A percentile compares a stretch with the other conserved stretches of the same genome.
Conservation (phyloP, 2,888 invertebrate species). For the Ochropleura plecta region DNA sequence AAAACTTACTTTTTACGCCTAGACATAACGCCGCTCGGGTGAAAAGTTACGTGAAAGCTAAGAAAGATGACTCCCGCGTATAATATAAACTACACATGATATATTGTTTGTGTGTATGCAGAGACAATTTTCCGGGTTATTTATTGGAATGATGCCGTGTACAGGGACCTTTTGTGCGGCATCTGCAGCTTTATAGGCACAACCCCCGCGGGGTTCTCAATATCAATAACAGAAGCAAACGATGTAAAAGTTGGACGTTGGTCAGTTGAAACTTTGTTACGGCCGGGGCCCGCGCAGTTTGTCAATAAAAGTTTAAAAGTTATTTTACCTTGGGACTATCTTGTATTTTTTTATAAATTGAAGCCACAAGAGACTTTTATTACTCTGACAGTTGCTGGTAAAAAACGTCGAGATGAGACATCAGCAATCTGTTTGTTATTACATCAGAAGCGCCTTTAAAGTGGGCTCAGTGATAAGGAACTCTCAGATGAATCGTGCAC, state of each 20-base stretch:
- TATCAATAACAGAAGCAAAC: conserved; percentile 85
- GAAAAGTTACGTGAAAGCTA: conserved; percentile 77
- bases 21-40: conserved; percentile 73
- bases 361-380: conserved; percentile 73
- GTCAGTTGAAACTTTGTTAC: conserved; percentile 84
- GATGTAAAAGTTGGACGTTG: conserved; percentile 80
- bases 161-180: conserved; percentile 76
- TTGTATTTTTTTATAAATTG: conserved; percentile 81
- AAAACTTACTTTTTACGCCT: conserved; percentile 78
- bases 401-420: conserved; percentile 56
- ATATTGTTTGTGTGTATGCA: conserved; percentile 77
- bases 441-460: conserved; percentile 24
- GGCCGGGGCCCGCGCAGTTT: conserved; percentile 76
- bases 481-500: conserved; percentile 51
- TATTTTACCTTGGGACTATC: conserved; percentile 82
- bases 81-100: conserved; percentile 81
- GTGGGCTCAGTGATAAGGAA: conserved; percentile 48
- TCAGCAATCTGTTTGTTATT: conserved; percentile 63
- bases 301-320: conserved; percentile 86
- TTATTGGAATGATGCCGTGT: conserved; percentile 79
- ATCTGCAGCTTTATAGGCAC: conserved; percentile 78
- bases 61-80: conserved; percentile 78
- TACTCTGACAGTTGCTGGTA: conserved; percentile 69
- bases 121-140: conserved; percentile 81
- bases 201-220: conserved; percentile 69